Percentiles rank a stretch among this genome's conserved stretches.
phyloP scores from a whole-genome alignment of 2,797 vertebrate species.

The Gorsachius magnificus region DNA sequence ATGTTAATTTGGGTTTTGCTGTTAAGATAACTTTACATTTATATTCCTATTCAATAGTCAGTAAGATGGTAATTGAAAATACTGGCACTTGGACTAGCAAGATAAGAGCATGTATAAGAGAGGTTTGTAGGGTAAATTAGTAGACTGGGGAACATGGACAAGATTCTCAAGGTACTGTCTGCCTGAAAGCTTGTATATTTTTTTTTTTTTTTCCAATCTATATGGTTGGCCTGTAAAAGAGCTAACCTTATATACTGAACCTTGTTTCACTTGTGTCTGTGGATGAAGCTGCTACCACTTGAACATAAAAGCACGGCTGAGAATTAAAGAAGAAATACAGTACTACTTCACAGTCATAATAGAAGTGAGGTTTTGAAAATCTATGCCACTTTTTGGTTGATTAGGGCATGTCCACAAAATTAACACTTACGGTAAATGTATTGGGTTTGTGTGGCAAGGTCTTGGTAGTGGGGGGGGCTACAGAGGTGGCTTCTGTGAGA shows the following conservation, averaged over 20 bases:
- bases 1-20: neutral
- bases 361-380: neutral
- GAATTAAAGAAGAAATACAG: neutral
- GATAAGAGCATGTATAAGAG: neutral
- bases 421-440: neutral
- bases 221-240: neutral
- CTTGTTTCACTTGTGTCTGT: neutral
- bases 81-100: neutral
- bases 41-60: neutral
- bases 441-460: too few relatives aligned
- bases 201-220: neutral
- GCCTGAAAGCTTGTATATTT: neutral
- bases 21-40: neutral
- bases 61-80: neutral
- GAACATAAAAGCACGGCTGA: neutral
- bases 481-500: too few relatives aligned
- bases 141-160: neutral
- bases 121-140: neutral
- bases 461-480: too few relatives aligned
- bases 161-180: neutral
- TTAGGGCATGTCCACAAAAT: neutral
- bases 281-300: neutral
- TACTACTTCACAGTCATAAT: neutral
- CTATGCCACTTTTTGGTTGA: neutral
- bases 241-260: neutral